phyloP scores from a whole-genome alignment of 2,888 invertebrate species.

The Ligdia adustata region DNA sequence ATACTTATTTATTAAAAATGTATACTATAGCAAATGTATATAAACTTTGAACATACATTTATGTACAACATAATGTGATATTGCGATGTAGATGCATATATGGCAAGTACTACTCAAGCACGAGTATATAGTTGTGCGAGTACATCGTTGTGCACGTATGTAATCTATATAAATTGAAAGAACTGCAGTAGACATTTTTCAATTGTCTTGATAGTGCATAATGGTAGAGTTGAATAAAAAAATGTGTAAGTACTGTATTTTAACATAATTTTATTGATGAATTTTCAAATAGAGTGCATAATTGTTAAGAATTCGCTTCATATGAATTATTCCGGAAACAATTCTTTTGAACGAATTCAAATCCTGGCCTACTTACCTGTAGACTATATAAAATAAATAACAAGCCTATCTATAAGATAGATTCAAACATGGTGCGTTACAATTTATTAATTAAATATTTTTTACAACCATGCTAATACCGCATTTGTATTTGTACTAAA shows the following conservation, averaged over 20 bases:
- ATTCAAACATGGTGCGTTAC: constrained; percentile 50
- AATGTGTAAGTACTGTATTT: constrained; percentile 12
- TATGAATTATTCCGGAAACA: constrained; percentile 76
- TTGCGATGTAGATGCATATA: too few relatives aligned
- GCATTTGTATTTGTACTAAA: constrained; percentile 75
- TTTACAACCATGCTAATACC: constrained; percentile 71
- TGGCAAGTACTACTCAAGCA: too few relatives aligned
- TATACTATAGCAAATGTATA: too few relatives aligned
- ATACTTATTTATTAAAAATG: too few relatives aligned
- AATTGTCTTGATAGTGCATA: too few relatives aligned
- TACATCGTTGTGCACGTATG: too few relatives aligned
- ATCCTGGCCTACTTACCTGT: constrained; percentile 45
- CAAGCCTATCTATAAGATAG: constrained; percentile 75
- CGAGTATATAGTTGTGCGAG: too few relatives aligned
- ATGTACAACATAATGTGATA: too few relatives aligned
- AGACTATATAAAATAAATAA: constrained; percentile 41
- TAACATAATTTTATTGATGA: constrained; percentile 29
- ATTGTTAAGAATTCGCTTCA: constrained; percentile 57
- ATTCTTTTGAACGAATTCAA: constrained; percentile 65
- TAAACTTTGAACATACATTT: too few relatives aligned
- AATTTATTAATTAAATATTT: constrained; percentile 11
- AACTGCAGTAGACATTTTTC: too few relatives aligned
- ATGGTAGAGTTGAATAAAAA: too few relatives aligned
- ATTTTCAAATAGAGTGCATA: constrained; percentile 51
- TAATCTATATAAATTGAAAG: too few relatives aligned